Evolutionary conservation across 2,888 invertebrate genomes (phyloP).

Genomic region (Athalia cordata): DNA sequence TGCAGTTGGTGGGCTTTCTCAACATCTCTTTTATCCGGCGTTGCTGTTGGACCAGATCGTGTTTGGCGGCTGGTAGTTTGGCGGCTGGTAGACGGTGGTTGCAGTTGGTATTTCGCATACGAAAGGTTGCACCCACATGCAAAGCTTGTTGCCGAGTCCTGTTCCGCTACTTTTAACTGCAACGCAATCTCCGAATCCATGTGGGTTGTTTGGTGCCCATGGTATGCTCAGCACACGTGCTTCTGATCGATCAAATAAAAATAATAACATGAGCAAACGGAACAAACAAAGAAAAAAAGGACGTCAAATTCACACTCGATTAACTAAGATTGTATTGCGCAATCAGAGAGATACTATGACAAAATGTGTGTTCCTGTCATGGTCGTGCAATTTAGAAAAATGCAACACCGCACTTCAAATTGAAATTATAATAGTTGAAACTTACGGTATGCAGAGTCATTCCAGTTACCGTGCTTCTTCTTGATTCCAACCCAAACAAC

Average conservation of each 20-base stretch:
- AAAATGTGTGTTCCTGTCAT: background rate
- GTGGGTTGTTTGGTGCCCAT: slow-evolving; percentile 7
- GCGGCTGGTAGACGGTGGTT: background rate
- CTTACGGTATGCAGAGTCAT: slow-evolving; percentile 11
- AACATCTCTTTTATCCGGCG: too few species aligned
- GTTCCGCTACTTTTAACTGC: background rate
- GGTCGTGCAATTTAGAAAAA: too few species aligned
- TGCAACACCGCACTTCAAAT: background rate
- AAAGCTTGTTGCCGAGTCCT: slow-evolving; percentile 9
- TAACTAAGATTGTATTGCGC: too few species aligned
- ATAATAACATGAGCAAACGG: background rate
- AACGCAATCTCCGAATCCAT: slow-evolving; percentile 1
- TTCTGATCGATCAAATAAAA: slow-evolving; percentile 2
- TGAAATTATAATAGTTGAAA: background rate
- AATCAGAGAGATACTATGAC: too few species aligned
- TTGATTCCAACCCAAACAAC: slow-evolving; percentile 14
- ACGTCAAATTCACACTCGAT: background rate
- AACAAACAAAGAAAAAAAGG: background rate
- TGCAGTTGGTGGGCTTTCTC: too few species aligned
- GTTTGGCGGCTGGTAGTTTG: background rate
- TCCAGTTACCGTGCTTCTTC: background rate
- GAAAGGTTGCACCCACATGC: background rate
- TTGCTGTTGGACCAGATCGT: background rate
- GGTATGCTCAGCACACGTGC: slow-evolving; percentile 2
- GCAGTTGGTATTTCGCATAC: slow-evolving; percentile 22